Conservation (phyloP, 2,797 vertebrate species). For the Molossus molossus region DNA sequence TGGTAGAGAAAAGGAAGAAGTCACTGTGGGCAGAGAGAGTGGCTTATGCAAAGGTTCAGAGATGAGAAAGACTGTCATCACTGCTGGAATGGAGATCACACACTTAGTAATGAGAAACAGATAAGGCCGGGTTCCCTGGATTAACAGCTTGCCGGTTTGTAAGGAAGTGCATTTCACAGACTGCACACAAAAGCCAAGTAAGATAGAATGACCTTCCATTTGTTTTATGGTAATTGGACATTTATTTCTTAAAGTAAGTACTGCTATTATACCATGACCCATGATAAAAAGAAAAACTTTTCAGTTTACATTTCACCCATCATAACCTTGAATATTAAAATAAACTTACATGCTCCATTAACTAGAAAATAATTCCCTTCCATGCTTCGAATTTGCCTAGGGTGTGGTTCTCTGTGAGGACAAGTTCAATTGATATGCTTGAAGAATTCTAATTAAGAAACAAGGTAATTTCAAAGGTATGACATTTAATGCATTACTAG, state of each 20-base stretch:
- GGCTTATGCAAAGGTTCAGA: conserved; percentile 18
- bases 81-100: not conserved
- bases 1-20: not conserved
- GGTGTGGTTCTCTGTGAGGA: conserved; percentile 79
- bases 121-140: conserved; percentile 54
- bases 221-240: conserved; percentile 83
- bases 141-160: conserved; percentile 64
- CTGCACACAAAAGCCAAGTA: conserved; percentile 66
- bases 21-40: conserved; percentile 60
- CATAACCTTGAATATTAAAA: conserved; percentile 84
- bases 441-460: conserved; percentile 82
- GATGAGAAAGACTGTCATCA: conserved; percentile 37
- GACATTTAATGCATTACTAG: conserved; percentile 61
- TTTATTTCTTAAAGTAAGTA: conserved; percentile 81
- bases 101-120: conserved; percentile 66
- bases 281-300: conserved; percentile 78
- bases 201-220: conserved; percentile 82
- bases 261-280: conserved; percentile 74
- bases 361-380: conserved; percentile 80
- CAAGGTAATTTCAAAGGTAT: conserved; percentile 75
- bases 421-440: conserved; percentile 72
- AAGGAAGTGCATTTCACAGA: conserved; percentile 72
- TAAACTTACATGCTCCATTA: conserved; percentile 83
- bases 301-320: conserved; percentile 77
- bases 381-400: conserved; percentile 78